Conservation (phyloP, 1,140 invertebrate species). For the Ceratoteleas bidentatus region DNA sequence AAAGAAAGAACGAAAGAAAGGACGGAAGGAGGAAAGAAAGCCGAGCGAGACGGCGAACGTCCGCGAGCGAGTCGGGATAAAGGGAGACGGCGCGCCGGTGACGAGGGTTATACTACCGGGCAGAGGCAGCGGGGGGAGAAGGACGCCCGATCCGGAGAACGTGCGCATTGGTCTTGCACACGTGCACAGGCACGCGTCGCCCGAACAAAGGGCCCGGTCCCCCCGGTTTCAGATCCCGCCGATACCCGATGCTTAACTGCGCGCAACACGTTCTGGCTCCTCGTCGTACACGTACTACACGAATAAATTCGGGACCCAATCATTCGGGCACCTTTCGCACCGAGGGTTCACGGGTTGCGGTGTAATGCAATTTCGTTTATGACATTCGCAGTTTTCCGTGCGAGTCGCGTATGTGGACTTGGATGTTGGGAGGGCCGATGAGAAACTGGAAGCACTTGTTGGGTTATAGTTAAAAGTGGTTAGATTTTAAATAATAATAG, state of each 20-base stretch:
- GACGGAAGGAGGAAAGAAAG: background rate
- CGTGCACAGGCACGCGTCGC: constrained; percentile 67
- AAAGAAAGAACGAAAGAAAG: constrained; percentile 37
- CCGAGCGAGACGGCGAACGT: background rate
- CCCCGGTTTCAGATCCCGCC: constrained; percentile 57
- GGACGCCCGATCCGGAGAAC: constrained; percentile 40
- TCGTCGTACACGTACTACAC: constrained; percentile 54
- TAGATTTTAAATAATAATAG: no score
- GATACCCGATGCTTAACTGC: constrained; percentile 65
- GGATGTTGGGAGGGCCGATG: no score
- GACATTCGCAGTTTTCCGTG: no score
- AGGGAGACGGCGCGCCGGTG: constrained; percentile 25
- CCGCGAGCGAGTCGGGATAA: constrained; percentile 8
- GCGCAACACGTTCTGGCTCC: constrained; percentile 61
- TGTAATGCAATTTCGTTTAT: no score
- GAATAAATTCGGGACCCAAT: constrained; percentile 57
- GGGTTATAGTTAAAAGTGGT: no score
- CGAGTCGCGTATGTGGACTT: no score
- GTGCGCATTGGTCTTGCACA: constrained; percentile 69
- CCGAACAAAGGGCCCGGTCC: constrained; percentile 63
- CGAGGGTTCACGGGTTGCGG: background rate
- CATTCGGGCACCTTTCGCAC: constrained; percentile 13
- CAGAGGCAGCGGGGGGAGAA: constrained; percentile 13
- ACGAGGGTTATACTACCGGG: constrained; percentile 52
- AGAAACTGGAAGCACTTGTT: no score